phyloP scores from a whole-genome alignment of 2,888 invertebrate species.

The Himalopsyche kuldschensis region DNA sequence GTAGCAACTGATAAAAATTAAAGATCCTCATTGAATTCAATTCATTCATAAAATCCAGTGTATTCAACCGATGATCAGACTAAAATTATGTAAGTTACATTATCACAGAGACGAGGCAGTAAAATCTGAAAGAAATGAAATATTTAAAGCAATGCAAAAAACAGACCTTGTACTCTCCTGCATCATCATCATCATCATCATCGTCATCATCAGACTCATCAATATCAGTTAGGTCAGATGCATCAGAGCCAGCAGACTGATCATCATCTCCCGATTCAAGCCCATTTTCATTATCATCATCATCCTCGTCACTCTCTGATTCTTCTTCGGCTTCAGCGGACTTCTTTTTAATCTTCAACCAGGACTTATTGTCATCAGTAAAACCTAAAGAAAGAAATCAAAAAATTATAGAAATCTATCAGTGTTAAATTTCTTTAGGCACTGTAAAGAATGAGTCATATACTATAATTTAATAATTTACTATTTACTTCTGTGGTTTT shows the following conservation, averaged over 20 bases:
- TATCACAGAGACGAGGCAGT: background rate
- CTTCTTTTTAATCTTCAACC: conserved; percentile 63
- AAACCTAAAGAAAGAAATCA: conserved; percentile 52
- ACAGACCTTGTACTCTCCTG: conserved; percentile 25
- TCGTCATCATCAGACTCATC: conserved; percentile 30
- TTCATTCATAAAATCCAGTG: too few species aligned
- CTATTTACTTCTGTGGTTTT: too few species aligned
- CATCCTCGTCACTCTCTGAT: conserved; percentile 43
- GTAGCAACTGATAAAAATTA: background rate
- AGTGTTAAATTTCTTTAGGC: too few species aligned
- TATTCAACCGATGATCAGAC: too few species aligned
- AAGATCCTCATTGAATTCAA: background rate
- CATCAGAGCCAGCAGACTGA: conserved; percentile 44
- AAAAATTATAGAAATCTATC: background rate
- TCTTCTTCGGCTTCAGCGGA: conserved; percentile 44
- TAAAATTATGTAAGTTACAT: too few species aligned
- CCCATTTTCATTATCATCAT: conserved; percentile 50
- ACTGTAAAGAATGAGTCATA: too few species aligned
- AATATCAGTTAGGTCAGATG: conserved; percentile 33
- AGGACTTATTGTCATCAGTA: conserved; percentile 71
- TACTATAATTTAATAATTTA: too few species aligned
- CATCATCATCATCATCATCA: conserved; percentile 33
- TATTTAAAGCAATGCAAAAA: background rate
- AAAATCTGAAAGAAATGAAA: too few species aligned
- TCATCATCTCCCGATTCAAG: conserved; percentile 43